Percentiles rank a stretch among this genome's conserved stretches.
Evolutionary conservation across 1,140 invertebrate genomes (phyloP).

Genomic region (Hestina assimilis): DNA sequence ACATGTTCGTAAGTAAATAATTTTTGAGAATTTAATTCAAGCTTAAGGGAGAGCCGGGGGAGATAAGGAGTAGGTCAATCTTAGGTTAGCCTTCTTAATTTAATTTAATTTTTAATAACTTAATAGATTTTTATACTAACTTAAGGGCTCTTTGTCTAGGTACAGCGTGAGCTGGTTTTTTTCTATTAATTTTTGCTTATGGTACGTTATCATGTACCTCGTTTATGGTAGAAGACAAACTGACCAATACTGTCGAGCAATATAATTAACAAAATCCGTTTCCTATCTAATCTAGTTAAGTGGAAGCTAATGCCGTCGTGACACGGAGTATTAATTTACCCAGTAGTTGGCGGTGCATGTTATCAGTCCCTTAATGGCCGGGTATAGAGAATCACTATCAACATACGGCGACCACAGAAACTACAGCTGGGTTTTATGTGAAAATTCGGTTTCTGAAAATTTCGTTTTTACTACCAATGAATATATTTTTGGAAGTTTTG

Average conservation of each 20-base stretch:
- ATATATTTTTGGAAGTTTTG: too few species aligned
- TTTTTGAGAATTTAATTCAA: too few species aligned
- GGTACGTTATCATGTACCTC: neutral
- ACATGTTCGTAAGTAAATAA: too few species aligned
- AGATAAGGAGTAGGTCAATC: too few species aligned
- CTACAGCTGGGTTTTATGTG: neutral
- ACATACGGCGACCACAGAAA: conserved; percentile 25
- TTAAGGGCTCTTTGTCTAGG: too few species aligned
- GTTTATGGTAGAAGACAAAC: conserved; percentile 11
- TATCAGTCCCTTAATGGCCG: conserved; percentile 52
- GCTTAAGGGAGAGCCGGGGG: too few species aligned
- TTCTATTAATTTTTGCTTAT: too few species aligned
- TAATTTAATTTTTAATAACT: too few species aligned
- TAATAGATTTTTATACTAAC: too few species aligned
- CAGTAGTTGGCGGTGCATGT: conserved; percentile 26
- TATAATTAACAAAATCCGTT: conserved; percentile 51
- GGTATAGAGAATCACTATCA: conserved; percentile 47
- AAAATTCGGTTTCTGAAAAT: neutral
- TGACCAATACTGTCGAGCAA: conserved; percentile 31
- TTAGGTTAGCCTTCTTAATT: too few species aligned
- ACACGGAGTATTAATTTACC: conserved; percentile 50
- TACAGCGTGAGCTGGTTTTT: too few species aligned
- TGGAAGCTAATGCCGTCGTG: conserved; percentile 57
- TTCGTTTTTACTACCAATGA: too few species aligned
- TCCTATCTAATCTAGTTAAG: conserved; percentile 51